Conservation (phyloP, 2,797 vertebrate species). For the Sarcophilus harrisii region DNA sequence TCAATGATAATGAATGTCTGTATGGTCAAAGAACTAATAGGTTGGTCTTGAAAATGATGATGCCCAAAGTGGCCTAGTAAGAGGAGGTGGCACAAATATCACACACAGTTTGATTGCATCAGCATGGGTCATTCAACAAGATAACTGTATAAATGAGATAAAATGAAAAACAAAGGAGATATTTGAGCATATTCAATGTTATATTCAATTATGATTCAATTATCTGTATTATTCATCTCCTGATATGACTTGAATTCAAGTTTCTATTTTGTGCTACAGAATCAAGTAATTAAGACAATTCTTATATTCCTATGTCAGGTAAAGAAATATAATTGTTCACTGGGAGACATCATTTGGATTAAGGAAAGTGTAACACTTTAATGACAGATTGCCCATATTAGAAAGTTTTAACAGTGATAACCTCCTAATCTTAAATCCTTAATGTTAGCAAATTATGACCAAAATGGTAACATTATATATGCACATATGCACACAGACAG, state of each 20-base stretch:
- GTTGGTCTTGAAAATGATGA: neutral
- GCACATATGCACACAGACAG: too few relatives aligned
- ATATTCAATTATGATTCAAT: neutral
- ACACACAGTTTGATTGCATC: neutral
- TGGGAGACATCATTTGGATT: constrained; percentile 6
- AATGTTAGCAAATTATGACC: neutral
- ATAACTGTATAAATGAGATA: constrained; percentile 31
- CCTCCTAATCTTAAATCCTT: neutral
- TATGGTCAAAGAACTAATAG: neutral
- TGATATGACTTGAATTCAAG: constrained; percentile 15
- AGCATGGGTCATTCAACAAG: neutral
- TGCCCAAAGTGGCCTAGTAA: constrained; percentile 16
- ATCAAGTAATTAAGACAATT: neutral
- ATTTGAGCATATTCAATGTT: neutral
- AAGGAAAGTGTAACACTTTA: constrained; percentile 14
- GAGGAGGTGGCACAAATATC: neutral
- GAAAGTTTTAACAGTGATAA: neutral
- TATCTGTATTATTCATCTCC: neutral
- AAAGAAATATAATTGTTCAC: neutral
- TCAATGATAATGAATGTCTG: neutral
- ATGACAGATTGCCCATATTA: constrained; percentile 1
- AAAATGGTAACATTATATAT: neutral
- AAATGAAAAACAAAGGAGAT: neutral
- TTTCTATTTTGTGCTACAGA: neutral
- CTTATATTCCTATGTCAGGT: neutral